Conservation (phyloP, 2,888 invertebrate genomes). For the Tachina fera region DNA sequence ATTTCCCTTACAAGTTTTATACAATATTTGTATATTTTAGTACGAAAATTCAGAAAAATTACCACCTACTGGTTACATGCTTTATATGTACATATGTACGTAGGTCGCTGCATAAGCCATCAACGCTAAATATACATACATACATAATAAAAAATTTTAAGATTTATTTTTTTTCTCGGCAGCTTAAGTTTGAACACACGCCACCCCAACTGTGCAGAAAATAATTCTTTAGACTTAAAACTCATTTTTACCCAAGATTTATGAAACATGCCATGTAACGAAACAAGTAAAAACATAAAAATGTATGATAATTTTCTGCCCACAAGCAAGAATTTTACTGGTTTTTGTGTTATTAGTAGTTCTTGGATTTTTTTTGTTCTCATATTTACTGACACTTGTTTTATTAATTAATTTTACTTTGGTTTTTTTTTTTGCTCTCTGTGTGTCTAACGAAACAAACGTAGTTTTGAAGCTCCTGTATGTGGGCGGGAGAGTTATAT, state of each 20-base stretch:
- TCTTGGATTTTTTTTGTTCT: not conserved
- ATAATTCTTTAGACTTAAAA: not conserved
- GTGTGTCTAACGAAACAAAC: not conserved
- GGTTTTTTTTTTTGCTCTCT: not conserved
- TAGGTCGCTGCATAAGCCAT: slow-evolving; percentile 6
- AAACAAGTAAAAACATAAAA: slow-evolving; percentile 23
- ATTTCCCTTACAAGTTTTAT: slow-evolving; percentile 50
- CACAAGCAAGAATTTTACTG: slow-evolving; percentile 32
- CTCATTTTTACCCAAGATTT: not conserved
- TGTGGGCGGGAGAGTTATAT: not conserved
- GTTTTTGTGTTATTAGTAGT: slow-evolving; percentile 28
- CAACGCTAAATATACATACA: not conserved
- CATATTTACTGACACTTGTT: slow-evolving; percentile 23
- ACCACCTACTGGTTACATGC: slow-evolving; percentile 15
- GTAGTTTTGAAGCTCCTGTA: slow-evolving; percentile 6
- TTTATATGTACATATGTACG: not conserved
- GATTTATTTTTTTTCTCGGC: not conserved
- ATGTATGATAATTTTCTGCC: slow-evolving; percentile 9
- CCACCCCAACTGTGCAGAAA: not conserved
- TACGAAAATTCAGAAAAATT: slow-evolving; percentile 8
- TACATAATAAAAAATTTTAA: not conserved
- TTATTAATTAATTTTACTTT: slow-evolving; percentile 53
- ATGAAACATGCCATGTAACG: not conserved
- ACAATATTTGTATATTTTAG: not conserved
- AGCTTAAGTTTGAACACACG: not conserved